Base-by-base conservation (phyloP, 2,797 vertebrate genomes). In the Telmatherina bonti region DNA sequence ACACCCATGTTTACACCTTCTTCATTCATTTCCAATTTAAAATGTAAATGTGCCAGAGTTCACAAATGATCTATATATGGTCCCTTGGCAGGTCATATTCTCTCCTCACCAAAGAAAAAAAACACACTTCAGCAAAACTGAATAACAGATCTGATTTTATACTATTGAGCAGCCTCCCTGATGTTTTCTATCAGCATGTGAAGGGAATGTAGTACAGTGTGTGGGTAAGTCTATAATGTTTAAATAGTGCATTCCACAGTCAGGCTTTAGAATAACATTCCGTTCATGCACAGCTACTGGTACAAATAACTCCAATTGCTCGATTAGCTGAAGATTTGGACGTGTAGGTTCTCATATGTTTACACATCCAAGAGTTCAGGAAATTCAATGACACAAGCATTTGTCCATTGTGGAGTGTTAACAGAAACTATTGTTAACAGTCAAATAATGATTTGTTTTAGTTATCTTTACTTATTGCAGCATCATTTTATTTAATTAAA, bases 211-310 rank as follows among this genome's bases (percentile, higher is more conserved):
- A 54, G 55, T 67, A 30, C 71, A 77, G 82, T 60, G 72, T 74
- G 79, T 85, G 72, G 64, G 72, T 35, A 43, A 73, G 59, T 74
- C 85, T 41, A 16, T 75, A 27, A 71, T 93, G 94, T 94, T 94
- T 94, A 86, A 88, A 91, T 54, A 92, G 91, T 72, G 72, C 91
- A 94, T 95, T 94, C 93, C 92, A 83, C 87, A 91, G 88, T 81
- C 79, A 74, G 87, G 80, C 86, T 92, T 91, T 92, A 91, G 74
- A 91, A 93, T 82, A 94, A 91, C 92, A 94, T 92, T 89, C 88
- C 82, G 68, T 79, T 79, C 65, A 70, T 60, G 73, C 53, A 67
- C 72, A 82, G 85, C 85, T 83, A 74, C 73, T 68, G 85, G 65
- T 64, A 88, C 70, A 64, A 86, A 83, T 68, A 74, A 81, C 67